Percentiles rank a stretch among this genome's conserved stretches.
Conservation (phyloP, 2,888 invertebrate genomes). For the Acheta domesticus region DNA sequence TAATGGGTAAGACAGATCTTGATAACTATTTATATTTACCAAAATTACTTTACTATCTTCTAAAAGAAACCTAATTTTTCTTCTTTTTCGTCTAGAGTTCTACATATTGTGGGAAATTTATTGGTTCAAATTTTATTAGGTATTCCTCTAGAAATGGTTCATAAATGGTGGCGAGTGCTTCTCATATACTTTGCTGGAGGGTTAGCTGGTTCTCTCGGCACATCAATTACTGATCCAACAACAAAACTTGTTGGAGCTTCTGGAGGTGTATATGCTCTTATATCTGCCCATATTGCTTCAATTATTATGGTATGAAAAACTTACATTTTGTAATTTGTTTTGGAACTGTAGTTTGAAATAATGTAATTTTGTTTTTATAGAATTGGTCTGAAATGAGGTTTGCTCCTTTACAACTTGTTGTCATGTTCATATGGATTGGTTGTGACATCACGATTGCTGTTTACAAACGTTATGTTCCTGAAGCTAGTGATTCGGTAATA, state of each 20-base stretch:
- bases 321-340: slow-evolving; percentile 23
- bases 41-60: neutral
- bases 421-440: slow-evolving; percentile 74
- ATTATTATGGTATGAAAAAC: slow-evolving; percentile 69
- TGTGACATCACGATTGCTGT: slow-evolving; percentile 88
- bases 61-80: slow-evolving; percentile 18
- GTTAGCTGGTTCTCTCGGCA: slow-evolving; percentile 77
- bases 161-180: slow-evolving; percentile 88
- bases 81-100: slow-evolving; percentile 43
- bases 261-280: slow-evolving; percentile 90
- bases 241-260: slow-evolving; percentile 89
- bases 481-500: slow-evolving; percentile 50
- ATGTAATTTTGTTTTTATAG: slow-evolving; percentile 52
- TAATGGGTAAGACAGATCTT: slow-evolving; percentile 62
- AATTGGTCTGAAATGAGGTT: slow-evolving; percentile 98
- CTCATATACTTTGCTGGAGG: slow-evolving; percentile 82
- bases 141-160: slow-evolving; percentile 93
- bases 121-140: slow-evolving; percentile 90
- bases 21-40: neutral
- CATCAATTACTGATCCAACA: slow-evolving; percentile 72
- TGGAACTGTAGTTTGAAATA: neutral
- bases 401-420: slow-evolving; percentile 76
- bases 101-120: slow-evolving; percentile 84
- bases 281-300: slow-evolving; percentile 89
- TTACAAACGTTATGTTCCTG: slow-evolving; percentile 76